phyloP scores from a whole-genome alignment of 2,797 vertebrate species.

The Muscicapa striata region DNA sequence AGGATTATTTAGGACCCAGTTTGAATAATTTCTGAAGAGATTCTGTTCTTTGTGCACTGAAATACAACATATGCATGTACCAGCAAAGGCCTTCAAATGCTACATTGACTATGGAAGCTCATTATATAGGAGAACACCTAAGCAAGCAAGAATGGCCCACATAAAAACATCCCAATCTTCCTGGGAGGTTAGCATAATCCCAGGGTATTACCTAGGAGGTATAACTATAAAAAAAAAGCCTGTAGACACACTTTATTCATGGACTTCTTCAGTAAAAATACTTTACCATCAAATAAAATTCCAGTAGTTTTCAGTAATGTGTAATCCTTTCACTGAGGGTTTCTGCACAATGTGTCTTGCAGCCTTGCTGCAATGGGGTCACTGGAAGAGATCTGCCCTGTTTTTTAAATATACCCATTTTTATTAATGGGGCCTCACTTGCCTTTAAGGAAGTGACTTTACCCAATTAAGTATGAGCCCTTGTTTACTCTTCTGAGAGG shows the following conservation, averaged over 20 bases:
- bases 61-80: not conserved
- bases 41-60: not conserved
- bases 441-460: not conserved
- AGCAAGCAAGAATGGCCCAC: not conserved
- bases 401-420: not conserved
- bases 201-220: not conserved
- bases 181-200: not conserved
- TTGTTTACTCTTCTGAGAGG: not conserved
- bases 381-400: not conserved
- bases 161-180: not conserved
- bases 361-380: rapidly evolving
- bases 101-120: not conserved
- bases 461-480: not conserved
- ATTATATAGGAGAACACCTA: not conserved
- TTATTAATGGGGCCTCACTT: not conserved
- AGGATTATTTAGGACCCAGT: not conserved
- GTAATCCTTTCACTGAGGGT: not conserved
- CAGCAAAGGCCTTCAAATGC: not conserved
- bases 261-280: not conserved
- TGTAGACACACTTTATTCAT: not conserved
- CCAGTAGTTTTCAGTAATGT: not conserved
- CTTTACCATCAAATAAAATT: not conserved
- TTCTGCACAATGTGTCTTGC: not conserved
- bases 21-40: not conserved
- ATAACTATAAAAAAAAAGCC: not conserved